These are phyloP conservation scores for Pungitius pungitius DNA, from an alignment of 2,113 vertebrate genomes.

Conservation along the genomic window DNA sequence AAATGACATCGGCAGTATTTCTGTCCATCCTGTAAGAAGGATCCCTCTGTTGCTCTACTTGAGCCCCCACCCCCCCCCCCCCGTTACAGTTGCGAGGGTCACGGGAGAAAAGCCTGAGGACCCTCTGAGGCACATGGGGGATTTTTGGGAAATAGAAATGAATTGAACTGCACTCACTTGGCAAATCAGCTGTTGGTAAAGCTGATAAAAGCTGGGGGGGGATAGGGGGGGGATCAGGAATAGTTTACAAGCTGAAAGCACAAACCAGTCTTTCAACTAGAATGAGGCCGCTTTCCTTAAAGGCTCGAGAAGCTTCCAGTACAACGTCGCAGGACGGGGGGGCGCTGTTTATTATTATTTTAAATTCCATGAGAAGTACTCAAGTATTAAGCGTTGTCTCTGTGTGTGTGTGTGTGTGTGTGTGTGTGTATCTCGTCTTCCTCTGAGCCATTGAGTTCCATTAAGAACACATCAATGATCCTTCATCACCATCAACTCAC, in stretches of 20 bases:
- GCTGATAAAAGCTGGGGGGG: background rate
- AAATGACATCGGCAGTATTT: background rate
- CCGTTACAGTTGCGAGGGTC: too few species aligned
- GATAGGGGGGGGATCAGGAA: background rate
- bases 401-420: too few species aligned
- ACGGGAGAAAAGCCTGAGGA: too few species aligned
- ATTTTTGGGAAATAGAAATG: too few species aligned
- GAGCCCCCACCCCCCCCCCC: too few species aligned
- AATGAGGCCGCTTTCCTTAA: background rate
- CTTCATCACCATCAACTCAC: background rate
- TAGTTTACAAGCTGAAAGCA: background rate
- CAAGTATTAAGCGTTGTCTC: background rate
- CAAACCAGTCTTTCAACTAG: background rate
- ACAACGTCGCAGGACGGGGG: background rate
- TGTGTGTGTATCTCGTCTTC: background rate
- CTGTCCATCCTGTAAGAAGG: too few species aligned
- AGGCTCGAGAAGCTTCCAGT: background rate
- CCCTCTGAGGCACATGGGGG: too few species aligned
- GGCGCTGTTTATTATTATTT: conserved; percentile 46
- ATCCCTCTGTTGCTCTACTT: too few species aligned
- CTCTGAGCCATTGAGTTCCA: background rate
- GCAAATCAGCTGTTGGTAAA: background rate
- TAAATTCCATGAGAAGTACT: too few species aligned
- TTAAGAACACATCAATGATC: background rate
- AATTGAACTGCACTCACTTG: background rate